A percentile compares a stretch with the other conserved stretches of the same genome.
Evolutionary conservation across 2,888 invertebrate genomes (phyloP).

Genomic region (Ochropleura leucogaster): DNA sequence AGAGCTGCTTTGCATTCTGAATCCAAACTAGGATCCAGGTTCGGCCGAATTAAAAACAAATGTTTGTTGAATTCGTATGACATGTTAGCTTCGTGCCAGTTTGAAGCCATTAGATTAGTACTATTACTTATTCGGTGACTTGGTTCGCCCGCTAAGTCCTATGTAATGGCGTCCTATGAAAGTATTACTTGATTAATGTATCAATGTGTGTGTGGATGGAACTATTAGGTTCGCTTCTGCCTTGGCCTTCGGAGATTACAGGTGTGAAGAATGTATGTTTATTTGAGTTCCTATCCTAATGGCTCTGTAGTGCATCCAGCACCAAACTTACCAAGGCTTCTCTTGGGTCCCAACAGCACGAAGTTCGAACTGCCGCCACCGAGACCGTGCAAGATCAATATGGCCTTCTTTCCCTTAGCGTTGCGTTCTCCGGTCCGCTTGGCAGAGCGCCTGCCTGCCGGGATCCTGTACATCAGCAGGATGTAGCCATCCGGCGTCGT

Average conservation of each 20-base stretch:
- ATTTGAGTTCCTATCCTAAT: neutral
- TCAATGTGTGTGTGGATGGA: too few species aligned
- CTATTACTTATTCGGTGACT: too few species aligned
- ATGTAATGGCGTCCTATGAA: too few species aligned
- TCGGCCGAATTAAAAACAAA: neutral
- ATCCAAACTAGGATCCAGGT: neutral
- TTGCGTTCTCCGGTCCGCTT: constrained; percentile 69
- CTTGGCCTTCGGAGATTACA: neutral
- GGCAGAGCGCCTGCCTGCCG: constrained; percentile 52
- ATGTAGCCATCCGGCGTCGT: neutral
- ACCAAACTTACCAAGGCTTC: neutral
- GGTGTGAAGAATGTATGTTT: neutral
- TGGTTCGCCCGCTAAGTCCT: too few species aligned
- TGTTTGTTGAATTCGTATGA: neutral
- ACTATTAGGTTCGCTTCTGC: neutral
- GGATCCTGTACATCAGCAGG: neutral
- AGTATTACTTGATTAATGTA: too few species aligned
- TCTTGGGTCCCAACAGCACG: constrained; percentile 89
- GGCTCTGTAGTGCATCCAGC: neutral
- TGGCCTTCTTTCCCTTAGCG: constrained; percentile 80
- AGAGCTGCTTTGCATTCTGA: neutral
- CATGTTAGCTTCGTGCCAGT: too few species aligned
- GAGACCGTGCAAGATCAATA: constrained; percentile 91
- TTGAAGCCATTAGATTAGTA: neutral
- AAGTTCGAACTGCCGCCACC: constrained; percentile 93